Evolutionary conservation across 2,888 invertebrate species (phyloP), one percentile per base, ranked within the genome.

Genomic region (Merodon equestris): DNA sequence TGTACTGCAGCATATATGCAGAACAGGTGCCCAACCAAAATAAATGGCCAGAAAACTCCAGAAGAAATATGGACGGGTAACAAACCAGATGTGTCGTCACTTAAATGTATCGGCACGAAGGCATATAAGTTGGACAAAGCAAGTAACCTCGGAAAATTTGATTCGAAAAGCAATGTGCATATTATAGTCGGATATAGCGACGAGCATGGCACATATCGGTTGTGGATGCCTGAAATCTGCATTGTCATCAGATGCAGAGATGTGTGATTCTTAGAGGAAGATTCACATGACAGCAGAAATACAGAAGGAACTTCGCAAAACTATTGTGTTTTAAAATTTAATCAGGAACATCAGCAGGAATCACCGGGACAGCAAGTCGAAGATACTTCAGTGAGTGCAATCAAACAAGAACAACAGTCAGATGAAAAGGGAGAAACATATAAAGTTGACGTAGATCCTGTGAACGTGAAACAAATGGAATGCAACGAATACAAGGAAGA

Each of bases 11-110:
- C 50, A 5, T n/a, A n/a, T n/a, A n/a, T n/a, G n/a, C 10, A 47
- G 45, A 50, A 64, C 51, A 61, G 61, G 13, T 63, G 63, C 2
- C 63, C 42, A 45, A 66, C 66, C 10, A 66, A 53, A 56, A 36
- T 64, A 7, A 64, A 54, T 45, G 47, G 42, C 10, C 27, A 53
- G 40, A 9, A 1, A 4, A 60, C 58, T 1, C 47, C 73, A 60
- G 66, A 73, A 15, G 60, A 73, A 15, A 13, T 71, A 1, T 71
- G 63, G 71, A 63, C 36, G 3, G 56, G 51, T n/a, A 71, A 50
- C 13, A 71, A 71, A 18, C 61, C 61, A 15, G 15, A 58, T 17
- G 36, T 60, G 19, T 58, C 44, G 14, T 68, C 27, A 17, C 48
- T 64, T 9, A 48, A 51, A 34, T 51, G 34, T 5, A 51, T 51